phyloP scores from a whole-genome alignment of 2,797 vertebrate species.

The Echiichthys vipera region DNA sequence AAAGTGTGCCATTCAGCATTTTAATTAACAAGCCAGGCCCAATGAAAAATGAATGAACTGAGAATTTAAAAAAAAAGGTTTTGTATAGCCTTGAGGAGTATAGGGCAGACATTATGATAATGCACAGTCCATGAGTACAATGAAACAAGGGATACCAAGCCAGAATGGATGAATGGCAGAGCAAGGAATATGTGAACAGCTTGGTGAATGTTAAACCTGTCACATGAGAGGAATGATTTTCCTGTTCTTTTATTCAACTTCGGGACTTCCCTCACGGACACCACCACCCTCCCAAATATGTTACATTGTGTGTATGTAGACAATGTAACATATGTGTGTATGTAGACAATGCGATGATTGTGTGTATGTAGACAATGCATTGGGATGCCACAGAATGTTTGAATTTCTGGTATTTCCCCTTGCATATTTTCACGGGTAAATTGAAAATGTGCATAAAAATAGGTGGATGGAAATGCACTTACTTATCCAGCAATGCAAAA shows the following conservation, averaged over 20 bases:
- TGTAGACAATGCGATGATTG: too few relatives aligned
- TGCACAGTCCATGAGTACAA: conserved; percentile 61
- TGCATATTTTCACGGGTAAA: too few relatives aligned
- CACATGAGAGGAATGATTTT: conserved; percentile 49
- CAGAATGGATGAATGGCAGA: conserved; percentile 49
- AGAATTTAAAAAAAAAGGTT: conserved; percentile 52
- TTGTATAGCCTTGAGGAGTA: conserved; percentile 75
- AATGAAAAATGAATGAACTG: conserved; percentile 75
- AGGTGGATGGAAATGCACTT: background rate
- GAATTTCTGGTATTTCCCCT: too few relatives aligned
- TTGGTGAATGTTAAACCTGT: conserved; percentile 51
- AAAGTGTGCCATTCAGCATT: conserved; percentile 83
- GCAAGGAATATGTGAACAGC: conserved; percentile 50
- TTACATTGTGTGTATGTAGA: too few relatives aligned
- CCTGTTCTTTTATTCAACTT: conserved; percentile 19
- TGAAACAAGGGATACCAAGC: conserved; percentile 51
- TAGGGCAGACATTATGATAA: conserved; percentile 71
- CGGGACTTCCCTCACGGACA: too few relatives aligned
- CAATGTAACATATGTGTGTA: too few relatives aligned
- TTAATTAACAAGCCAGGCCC: conserved; percentile 77
- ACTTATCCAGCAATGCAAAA: background rate
- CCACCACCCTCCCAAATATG: too few relatives aligned
- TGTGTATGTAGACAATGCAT: too few relatives aligned
- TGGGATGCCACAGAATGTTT: background rate
- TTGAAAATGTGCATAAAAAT: too few relatives aligned